Base-by-base conservation (phyloP, 2,888 invertebrate genomes). In the Automeris io region DNA sequence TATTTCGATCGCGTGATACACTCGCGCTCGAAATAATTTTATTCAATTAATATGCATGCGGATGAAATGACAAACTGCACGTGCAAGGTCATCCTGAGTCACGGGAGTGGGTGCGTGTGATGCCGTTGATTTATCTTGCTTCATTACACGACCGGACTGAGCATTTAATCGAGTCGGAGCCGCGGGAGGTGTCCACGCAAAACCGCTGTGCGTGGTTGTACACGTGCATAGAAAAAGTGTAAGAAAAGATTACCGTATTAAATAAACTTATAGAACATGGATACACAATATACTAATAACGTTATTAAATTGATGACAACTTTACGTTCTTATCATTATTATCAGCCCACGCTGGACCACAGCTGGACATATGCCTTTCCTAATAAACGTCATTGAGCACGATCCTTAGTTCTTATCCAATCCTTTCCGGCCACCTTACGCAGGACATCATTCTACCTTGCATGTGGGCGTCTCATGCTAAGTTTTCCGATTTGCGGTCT, bases 71-170 rank as follows among this genome's bases (percentile, higher is more conserved):
- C 55, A 49, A 46, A 53, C 43, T 46, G 47, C 53, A 43, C 33
- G 40, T 51, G 51, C 54, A 47, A 54, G 68, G 66, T 69, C 58
- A 67, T 29, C 29, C 8, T 64, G 65, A 66, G 65, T 65, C 53
- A 58, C 54, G 54, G 57, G 55, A 51, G 57, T 56, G 56, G 51
- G 64, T 77, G 76, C 76, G 78, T 77, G 78, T 65, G 76, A 71
- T 64, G 57, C 54, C 47, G 62, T 62, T 70, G 77, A 77, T 79
- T 77, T 75, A 80, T 80, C 79, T 79, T 62, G 72, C 63, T 75
- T 76, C 78, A 80, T 81, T 79, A 80, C 76, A 69, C 62, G 68
- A 58, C 55, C 64, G 62, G 64, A 60, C 61, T 63, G 68, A 62
- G 61, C 67, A 60, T 69, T 71, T 74, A 71, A 74, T 70, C 69